Base-by-base conservation (phyloP, 2,113 vertebrate species). In the Progne subis region DNA sequence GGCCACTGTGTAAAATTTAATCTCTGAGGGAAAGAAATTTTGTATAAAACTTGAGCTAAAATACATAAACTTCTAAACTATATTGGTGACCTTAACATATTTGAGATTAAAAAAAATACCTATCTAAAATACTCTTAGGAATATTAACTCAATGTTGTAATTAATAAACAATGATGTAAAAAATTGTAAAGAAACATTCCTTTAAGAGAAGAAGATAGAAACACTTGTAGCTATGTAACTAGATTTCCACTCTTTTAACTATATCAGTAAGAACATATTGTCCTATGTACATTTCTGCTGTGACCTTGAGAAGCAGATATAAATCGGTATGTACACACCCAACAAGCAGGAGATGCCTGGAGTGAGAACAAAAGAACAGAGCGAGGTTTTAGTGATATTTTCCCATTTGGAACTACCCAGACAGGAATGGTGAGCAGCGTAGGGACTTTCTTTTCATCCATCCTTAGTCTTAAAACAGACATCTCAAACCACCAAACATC, bases 251-350 rank as follows among this genome's bases (percentile, higher is more conserved):
- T 82, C 3, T 47, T 68, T 68, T 56, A 56, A 32, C 16, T 34
- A 17, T 11, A 19, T 19, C 26, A 43, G 5, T 23, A 50, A 77
- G 28, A 56, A 29, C 5, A 23, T 14, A 7, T 15, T 37, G 2
- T 34, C 85, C 53, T 63, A 68, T 17, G 14, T 49, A n/a, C 11
- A 4, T 21, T 41, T 20, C n/a, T 60, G 12, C 29, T 28, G 19
- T 39, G 18, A 49, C 31, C 46, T 57, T n/a, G 19, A 80, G 19
- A 60, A 89, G 76, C 5, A 82, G 63, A 44, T 49, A 47, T 11
- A 49, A 67, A 53, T 13, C 12, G 37, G 6, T 11, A 11, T 7
- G 11, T 13, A 15, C 0, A 1, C 4, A 39, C 4, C 17, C 53
- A 80, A 23, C 18, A 1, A n/a, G 14, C 47, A 76, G 61, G 14